phyloP scores from a whole-genome alignment of 2,113 vertebrate genomes.

The Lepidothrix coronata region DNA sequence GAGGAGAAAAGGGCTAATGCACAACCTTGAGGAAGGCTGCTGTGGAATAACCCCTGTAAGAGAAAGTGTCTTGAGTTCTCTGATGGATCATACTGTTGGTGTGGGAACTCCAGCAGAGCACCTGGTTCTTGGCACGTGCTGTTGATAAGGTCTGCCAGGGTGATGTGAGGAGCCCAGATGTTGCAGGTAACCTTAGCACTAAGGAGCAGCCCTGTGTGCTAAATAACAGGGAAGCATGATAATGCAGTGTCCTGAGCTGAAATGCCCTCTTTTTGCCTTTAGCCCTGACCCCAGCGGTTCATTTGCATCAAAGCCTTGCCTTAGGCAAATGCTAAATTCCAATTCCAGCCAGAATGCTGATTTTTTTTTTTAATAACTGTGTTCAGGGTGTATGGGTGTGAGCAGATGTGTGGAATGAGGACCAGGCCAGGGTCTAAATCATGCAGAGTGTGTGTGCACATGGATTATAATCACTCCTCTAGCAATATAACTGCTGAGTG shows the following conservation, averaged over 20 bases:
- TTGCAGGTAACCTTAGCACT: neutral
- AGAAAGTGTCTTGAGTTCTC: neutral
- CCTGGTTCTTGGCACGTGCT: neutral
- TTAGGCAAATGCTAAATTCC: neutral
- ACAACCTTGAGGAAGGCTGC: neutral
- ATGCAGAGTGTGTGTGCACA: neutral
- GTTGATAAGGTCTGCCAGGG: neutral
- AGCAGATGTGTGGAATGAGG: neutral
- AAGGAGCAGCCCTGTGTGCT: neutral
- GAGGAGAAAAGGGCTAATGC: neutral
- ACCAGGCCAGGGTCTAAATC: neutral
- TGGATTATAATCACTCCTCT: neutral
- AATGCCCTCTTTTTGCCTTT: neutral
- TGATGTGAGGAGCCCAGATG: neutral
- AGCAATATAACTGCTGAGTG: neutral
- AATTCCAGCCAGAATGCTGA: neutral
- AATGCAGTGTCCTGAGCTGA: neutral
- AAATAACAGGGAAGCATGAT: neutral
- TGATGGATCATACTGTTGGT: neutral
- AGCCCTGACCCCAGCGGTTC: neutral
- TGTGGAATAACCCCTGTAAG: neutral
- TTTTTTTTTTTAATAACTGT: neutral
- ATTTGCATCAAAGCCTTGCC: neutral
- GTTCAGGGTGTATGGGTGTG: neutral
- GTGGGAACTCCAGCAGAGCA: neutral